Conservation (phyloP, 2,888 invertebrate species). For the Temnothorax unifasciatus region DNA sequence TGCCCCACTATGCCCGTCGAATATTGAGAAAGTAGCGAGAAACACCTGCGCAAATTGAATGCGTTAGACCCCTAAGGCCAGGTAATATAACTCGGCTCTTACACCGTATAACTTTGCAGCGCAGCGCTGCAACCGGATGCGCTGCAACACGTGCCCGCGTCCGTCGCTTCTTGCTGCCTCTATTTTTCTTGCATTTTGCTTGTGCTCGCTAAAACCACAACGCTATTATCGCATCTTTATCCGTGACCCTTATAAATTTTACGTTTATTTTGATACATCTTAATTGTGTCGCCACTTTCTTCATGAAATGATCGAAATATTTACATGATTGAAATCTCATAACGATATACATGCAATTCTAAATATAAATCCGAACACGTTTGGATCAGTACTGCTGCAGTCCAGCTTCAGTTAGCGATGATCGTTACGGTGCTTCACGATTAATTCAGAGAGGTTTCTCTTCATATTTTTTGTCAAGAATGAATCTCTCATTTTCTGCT, state of each 20-base stretch:
- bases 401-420: background rate
- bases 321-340: background rate
- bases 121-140: conserved; percentile 2
- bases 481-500: background rate
- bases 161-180: background rate
- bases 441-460: background rate
- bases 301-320: background rate
- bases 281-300: background rate
- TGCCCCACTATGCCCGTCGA: conserved; percentile 63
- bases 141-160: background rate
- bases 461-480: background rate
- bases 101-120: conserved; percentile 19
- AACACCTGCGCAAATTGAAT: conserved; percentile 80
- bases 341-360: background rate
- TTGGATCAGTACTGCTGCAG: background rate
- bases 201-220: background rate
- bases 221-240: conserved; percentile 6
- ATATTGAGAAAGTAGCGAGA: conserved; percentile 74
- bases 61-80: conserved; percentile 63
- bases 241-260: background rate
- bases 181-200: background rate
- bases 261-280: background rate
- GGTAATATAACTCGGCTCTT: conserved; percentile 56
- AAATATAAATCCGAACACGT: background rate
- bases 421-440: background rate